Base-by-base conservation (phyloP, 2,888 invertebrate genomes). In the Mellilla xanthometata region DNA sequence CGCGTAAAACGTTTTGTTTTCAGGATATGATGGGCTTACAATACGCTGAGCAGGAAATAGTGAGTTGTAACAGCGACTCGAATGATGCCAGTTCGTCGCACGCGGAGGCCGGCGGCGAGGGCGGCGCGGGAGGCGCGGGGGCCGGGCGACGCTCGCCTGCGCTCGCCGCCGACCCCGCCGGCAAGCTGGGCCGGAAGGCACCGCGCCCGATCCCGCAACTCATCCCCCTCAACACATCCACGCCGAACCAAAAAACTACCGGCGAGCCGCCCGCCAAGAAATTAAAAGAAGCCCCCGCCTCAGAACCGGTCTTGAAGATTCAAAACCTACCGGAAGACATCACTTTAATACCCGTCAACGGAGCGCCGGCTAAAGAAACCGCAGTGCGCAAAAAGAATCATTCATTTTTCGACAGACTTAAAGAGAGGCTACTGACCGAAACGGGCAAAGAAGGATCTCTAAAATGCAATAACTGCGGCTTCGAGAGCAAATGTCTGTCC, bases 351-450 rank as follows among this genome's bases (percentile, higher is more conserved):
- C 77, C 84, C 30, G 66, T 76, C 39, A 76, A 63, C 39, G 62
- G 51, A 39, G 39, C 65, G 12, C 49, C 56, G 24, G 41, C 60
- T 23, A 87, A 83, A 63, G 88, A 88, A 48, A 72, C 64, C 12
- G 55, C 63, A 31, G 65, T 61, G 2, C 76, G 82, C 58, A 93
- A 93, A 79, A 94, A 94, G 74, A 94, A 93, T 62, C 93, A 93
- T 29, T 95, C 95, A 29, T 96, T 96, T 73, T 96, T 96, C 67
- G 96, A 96, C 67, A 94, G 93, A 72, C 82, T 96, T 22, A 95
- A 95, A 81, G 94, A 95, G 76, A 93, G 94, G 69, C 79, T 95
- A 35, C 89, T 94, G 53, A 90, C 92, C 8, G 92, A 92, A 60
- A 91, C 93, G 0, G 92, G 92, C 0, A 91, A 93, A 64, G 91